These are phyloP conservation scores for Drosophila neonasuta DNA, from an alignment of 2,888 invertebrate genomes.

Conservation along the genomic window DNA sequence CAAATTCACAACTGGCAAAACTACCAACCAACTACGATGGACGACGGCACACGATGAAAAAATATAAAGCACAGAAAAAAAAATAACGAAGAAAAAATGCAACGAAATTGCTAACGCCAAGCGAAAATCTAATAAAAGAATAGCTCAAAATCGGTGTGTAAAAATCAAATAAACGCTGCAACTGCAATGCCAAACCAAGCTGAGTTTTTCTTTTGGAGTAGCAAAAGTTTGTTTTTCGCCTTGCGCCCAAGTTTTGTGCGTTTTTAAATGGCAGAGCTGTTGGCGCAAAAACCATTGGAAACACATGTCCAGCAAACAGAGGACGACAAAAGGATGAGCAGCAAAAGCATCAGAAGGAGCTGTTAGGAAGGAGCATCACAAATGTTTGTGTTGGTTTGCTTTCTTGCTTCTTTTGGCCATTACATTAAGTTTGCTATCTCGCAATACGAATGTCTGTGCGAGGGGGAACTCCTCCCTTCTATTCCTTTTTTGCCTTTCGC, in stretches of 20 bases:
- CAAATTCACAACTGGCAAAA: slow-evolving; percentile 64
- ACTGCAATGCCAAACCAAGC: slow-evolving; percentile 50
- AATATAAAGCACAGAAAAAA: slow-evolving; percentile 9
- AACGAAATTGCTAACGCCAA: slow-evolving; percentile 47
- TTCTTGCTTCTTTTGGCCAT: slow-evolving; percentile 66
- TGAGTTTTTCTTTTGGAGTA: slow-evolving; percentile 39
- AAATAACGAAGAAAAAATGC: slow-evolving; percentile 18
- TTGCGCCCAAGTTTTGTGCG: slow-evolving; percentile 60
- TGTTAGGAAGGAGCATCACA: slow-evolving; percentile 34
- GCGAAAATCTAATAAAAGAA: slow-evolving; percentile 73
- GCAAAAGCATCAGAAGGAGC: slow-evolving; percentile 18
- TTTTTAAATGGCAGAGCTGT: slow-evolving; percentile 71
- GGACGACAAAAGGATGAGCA: slow-evolving; percentile 29
- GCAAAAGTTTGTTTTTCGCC: slow-evolving; percentile 54
- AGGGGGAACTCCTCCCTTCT: slow-evolving; percentile 9
- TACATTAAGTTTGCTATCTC: slow-evolving; percentile 70
- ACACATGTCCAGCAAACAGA: slow-evolving; percentile 71
- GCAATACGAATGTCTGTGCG: slow-evolving; percentile 15
- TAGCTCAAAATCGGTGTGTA: slow-evolving; percentile 76
- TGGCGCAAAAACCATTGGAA: slow-evolving; percentile 73
- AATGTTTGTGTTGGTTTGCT: slow-evolving; percentile 62
- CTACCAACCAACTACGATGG: slow-evolving; percentile 5
- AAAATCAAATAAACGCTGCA: slow-evolving; percentile 74
- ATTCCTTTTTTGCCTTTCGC: slow-evolving; percentile 20
- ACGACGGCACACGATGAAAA: slow-evolving; percentile 18